Conservation (phyloP, 2,113 vertebrate genomes). For the Megaceryle maxima region DNA sequence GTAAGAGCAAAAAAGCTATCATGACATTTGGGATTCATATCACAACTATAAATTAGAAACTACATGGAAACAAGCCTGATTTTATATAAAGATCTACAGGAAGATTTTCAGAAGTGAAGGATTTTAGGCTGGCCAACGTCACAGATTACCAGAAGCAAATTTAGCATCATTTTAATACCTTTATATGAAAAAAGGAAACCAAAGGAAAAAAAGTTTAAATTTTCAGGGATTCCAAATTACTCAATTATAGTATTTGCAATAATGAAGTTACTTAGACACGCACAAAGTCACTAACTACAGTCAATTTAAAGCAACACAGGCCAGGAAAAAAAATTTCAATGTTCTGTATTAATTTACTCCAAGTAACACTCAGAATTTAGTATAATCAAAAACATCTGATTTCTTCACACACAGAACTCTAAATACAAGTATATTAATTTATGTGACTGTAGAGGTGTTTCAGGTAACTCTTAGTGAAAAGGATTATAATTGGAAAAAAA, state of each 20-base stretch:
- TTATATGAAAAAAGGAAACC: background rate
- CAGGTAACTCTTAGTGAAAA: background rate
- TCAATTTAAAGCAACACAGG: background rate
- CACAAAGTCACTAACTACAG: background rate
- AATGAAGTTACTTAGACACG: background rate
- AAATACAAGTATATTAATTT: background rate
- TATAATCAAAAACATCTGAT: background rate
- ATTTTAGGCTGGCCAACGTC: background rate
- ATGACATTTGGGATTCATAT: background rate
- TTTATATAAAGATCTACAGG: background rate
- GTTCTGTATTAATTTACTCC: background rate
- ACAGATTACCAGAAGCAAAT: background rate
- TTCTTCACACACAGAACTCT: background rate
- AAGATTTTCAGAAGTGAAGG: background rate
- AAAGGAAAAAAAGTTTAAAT: background rate
- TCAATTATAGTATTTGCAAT: background rate
- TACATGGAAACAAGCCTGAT: background rate
- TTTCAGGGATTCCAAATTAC: background rate
- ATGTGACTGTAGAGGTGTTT: background rate
- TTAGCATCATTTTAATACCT: background rate
- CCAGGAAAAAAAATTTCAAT: background rate
- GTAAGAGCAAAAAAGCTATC: background rate
- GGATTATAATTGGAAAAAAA: background rate
- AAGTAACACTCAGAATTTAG: background rate
- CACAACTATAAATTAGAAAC: background rate